Evolutionary conservation across 2,113 vertebrate genomes (phyloP).

Genomic region (mouse (Mus musculus)): DNA sequence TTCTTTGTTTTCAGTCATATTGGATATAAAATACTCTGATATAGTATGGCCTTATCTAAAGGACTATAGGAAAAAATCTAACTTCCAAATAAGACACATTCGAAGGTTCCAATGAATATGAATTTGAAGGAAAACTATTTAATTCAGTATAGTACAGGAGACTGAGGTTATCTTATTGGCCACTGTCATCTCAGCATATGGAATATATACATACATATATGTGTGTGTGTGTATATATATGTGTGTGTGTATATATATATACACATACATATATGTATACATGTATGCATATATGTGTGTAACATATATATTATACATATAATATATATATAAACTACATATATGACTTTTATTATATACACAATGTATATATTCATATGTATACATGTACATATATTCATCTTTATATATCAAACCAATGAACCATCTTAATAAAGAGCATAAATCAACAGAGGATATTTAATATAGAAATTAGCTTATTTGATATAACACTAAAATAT

Average conservation of each 20-base stretch:
- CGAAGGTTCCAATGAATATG: neutral
- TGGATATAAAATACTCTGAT: neutral
- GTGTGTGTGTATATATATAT: no score
- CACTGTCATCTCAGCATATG: neutral
- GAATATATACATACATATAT: neutral
- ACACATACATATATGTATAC: neutral
- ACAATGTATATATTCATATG: neutral
- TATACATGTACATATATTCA: neutral
- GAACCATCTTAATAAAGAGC: neutral
- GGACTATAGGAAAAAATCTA: neutral
- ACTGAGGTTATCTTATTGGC: no score
- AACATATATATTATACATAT: neutral
- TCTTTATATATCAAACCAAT: neutral
- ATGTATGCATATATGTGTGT: no score
- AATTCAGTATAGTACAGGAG: neutral
- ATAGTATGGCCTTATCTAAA: neutral
- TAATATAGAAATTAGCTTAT: neutral
- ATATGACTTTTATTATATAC: neutral
- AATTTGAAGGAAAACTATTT: neutral
- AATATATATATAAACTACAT: no score
- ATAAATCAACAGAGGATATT: neutral
- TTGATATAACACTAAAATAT: neutral
- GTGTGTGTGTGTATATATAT: no score
- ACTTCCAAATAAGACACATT: neutral
- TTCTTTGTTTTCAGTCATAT: neutral